These are phyloP conservation scores for Panulirus ornatus DNA, from an alignment of 1,140 invertebrate species.

Conservation along the genomic window DNA sequence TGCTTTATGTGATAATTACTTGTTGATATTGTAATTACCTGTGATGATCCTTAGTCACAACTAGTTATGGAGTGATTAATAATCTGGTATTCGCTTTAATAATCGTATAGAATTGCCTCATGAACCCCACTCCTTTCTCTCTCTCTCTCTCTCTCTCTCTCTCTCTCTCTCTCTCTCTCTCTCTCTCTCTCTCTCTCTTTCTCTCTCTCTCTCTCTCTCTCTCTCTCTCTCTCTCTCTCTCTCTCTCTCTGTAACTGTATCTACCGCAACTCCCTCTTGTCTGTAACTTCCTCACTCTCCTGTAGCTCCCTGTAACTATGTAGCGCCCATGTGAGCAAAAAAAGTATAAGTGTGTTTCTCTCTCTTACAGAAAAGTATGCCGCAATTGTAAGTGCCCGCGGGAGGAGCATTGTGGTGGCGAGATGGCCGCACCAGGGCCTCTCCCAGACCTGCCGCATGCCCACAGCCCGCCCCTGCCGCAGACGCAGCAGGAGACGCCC, in stretches of 20 bases:
- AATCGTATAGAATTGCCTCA: not conserved
- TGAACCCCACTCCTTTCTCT: not conserved
- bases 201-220: not conserved
- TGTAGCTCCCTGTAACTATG: not conserved
- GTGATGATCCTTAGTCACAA: not conserved
- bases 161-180: slow-evolving; percentile 16
- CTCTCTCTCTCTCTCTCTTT: not conserved
- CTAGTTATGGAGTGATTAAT: not conserved
- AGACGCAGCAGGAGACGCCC: slow-evolving; percentile 32
- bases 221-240: not conserved
- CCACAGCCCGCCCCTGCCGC: slow-evolving; percentile 50
- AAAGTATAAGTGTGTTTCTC: slow-evolving; percentile 2
- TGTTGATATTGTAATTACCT: not conserved
- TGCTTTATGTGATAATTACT: not conserved
- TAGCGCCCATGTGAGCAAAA: not conserved
- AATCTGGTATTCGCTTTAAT: not conserved
- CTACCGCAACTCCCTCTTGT: not conserved
- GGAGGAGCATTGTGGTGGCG: slow-evolving; percentile 81
- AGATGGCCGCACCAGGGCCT: slow-evolving; percentile 75
- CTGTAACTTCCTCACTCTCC: not conserved
- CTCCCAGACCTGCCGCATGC: slow-evolving; percentile 52
- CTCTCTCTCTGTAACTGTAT: not conserved
- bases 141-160: slow-evolving; percentile 29
- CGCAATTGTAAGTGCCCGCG: slow-evolving; percentile 85
- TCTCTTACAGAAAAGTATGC: slow-evolving; percentile 84